Conservation (phyloP, 2,888 invertebrate species). For the Lithodes maja region DNA sequence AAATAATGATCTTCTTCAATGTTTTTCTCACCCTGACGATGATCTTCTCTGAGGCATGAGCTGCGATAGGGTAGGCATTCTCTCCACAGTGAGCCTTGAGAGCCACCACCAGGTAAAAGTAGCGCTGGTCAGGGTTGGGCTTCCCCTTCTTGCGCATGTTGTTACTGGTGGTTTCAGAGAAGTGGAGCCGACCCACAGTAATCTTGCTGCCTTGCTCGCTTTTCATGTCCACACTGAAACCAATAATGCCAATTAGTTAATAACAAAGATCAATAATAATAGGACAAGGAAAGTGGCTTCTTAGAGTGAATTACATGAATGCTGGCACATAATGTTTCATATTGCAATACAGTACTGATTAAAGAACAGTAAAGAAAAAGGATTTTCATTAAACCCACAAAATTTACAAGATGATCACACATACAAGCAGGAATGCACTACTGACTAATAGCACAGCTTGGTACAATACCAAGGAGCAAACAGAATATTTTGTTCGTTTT, state of each 20-base stretch:
- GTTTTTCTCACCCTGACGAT: constrained; percentile 89
- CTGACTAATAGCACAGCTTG: no score
- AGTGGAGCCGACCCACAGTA: constrained; percentile 97
- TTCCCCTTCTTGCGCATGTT: constrained; percentile 99
- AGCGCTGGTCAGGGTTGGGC: constrained; percentile 98
- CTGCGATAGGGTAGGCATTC: constrained; percentile 86
- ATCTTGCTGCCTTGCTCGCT: constrained; percentile 92
- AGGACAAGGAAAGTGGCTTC: no score
- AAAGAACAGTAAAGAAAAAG: no score
- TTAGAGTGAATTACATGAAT: background rate
- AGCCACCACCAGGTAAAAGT: constrained; percentile 95
- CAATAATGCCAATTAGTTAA: background rate
- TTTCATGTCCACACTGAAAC: constrained; percentile 85
- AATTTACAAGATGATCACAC: no score
- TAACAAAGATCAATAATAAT: background rate
- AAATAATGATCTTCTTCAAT: background rate
- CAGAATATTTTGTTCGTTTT: no score
- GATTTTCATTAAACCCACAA: no score
- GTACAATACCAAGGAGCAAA: no score
- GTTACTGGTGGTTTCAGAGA: constrained; percentile 98
- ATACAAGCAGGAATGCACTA: no score
- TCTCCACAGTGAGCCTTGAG: constrained; percentile 91
- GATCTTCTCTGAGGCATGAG: constrained; percentile 95
- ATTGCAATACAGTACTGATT: no score
- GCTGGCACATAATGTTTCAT: background rate